Base-by-base conservation (phyloP, 2,797 vertebrate genomes). In the Aphelocoma californica region DNA sequence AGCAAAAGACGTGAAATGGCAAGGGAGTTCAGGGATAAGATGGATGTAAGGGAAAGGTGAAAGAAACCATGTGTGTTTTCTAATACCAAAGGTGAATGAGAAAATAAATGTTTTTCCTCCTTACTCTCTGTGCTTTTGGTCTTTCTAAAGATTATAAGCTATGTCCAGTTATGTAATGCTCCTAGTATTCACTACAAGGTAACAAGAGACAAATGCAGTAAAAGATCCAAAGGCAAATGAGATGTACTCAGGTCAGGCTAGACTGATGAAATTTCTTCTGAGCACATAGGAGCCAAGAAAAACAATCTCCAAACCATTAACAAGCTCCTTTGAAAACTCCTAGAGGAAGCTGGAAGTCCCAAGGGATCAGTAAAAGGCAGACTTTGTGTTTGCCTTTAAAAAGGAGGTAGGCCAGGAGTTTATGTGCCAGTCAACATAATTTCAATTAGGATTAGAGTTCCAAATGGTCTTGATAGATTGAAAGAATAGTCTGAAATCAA, bases 371-470 rank as follows among this genome's bases (percentile, higher is more conserved):
- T 80, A 89, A 90, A 94, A 90, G 57, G 78, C 88, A 89, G 71
- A 83, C 32, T 48, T 78, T 18, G 29, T 87, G 81, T 94, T 94
- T 95, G 78, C 71, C 42, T 95, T 95, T 82, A 60, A 47, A 93
- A 87, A 81, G 61, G 65, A 88, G 74, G 29, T 90, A 90, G 86
- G 24, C 67, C 16, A 31, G 71, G 74, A 87, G 53, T 87, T 86
- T 61, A 79, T 65, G 57, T 88, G 79, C 86, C 81, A 69, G 88
- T 94, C 92, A 94, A 91, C 67, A 17, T 95, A 87, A 89, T 95
- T 96, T 93, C 86, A 95, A 40, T 94, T 95, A 91, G 86, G 45
- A 89, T 91, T 94, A 87, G 93, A 91, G 90, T 94, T 95, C 78
- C 56, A 89, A 95, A 61, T 71, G 48, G 32, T 93, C 78, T 53